Evolutionary conservation across 2,888 invertebrate species (phyloP).

Genomic region (Syrphus vitripennis): DNA sequence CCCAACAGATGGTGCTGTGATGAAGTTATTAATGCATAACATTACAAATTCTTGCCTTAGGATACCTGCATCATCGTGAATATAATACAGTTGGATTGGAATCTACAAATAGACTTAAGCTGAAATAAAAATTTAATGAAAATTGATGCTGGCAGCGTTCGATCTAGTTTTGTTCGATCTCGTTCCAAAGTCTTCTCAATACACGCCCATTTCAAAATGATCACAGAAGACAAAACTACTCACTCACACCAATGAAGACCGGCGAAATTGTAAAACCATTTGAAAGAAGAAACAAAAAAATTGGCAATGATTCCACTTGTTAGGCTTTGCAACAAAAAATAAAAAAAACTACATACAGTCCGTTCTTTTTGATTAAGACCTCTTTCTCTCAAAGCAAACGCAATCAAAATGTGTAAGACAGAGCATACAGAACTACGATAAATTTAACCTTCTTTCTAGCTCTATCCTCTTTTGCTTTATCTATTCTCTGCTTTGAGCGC

Average conservation of each 20-base stretch:
- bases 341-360: not conserved
- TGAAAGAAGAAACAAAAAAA: slow-evolving; percentile 13
- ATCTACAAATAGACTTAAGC: no score
- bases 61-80: no score
- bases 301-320: slow-evolving; percentile 63
- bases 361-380: slow-evolving; percentile 23
- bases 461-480: slow-evolving; percentile 10
- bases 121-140: not conserved
- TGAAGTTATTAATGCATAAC: no score
- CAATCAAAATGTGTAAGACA: slow-evolving; percentile 19
- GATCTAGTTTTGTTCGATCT: not conserved
- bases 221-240: not conserved
- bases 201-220: slow-evolving; percentile 9
- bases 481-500: slow-evolving; percentile 6
- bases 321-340: not conserved
- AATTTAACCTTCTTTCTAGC: slow-evolving; percentile 54
- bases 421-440: slow-evolving; percentile 32
- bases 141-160: slow-evolving; percentile 23
- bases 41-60: no score
- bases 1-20: no score
- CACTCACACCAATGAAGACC: slow-evolving; percentile 24
- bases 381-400: slow-evolving; percentile 11
- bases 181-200: slow-evolving; percentile 29
- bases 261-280: slow-evolving; percentile 51
- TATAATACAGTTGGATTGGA: no score